Evolutionary conservation across 92 coral and sea anemone species (phyloP), one percentile per base, ranked within the genome.

Genomic region (Scolanthus callimorphus): DNA sequence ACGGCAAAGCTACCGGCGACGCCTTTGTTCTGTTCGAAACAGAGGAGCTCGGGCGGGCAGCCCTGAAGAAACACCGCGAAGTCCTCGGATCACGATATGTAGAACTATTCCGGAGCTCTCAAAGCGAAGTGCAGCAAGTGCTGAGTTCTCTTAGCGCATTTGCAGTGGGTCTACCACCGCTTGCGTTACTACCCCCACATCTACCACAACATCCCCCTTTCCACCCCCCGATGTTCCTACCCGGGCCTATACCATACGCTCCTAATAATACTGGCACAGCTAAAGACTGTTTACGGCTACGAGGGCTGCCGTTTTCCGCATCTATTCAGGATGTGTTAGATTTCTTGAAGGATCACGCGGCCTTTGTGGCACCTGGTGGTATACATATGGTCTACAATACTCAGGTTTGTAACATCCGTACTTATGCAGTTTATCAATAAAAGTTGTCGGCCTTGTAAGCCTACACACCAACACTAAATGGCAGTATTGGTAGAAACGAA

Each of bases 221-320:
- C 45, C 90, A 83, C 29, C 90, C 94, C 13, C 82, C 95, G n/a
- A 68, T 78, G 21, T 70, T 80, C 44, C 38, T 81, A 41, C 86
- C 86, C 8, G 71, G 68, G 4, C 88, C 76, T 59, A 70, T 70
- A 27, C 69, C 70, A 41, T 73, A 79, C 57, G 64, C 46, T 24
- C 49, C 62, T 12, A 45, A 55, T 17, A 66, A 76, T 57, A 73
- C 65, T 17, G 56, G 73, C 27, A 87, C 58, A n/a, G 72, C 72
- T 51, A 94, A 89, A 46, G 90, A 89, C 68, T 89, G 96, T 78
- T 60, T 94, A 31, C 83, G 99, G 20, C 62, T 94, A 49, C 68
- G 99, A 31, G 99, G 99, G 29, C 77, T 94, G 59, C 99, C 99
- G 1, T 94, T 89, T 69, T 84, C 99, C 17, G 99, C 99, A 25